Evolutionary conservation across 2,888 invertebrate genomes (phyloP), one percentile per base, ranked within the genome.

Genomic region (Pyrrhia umbra): DNA sequence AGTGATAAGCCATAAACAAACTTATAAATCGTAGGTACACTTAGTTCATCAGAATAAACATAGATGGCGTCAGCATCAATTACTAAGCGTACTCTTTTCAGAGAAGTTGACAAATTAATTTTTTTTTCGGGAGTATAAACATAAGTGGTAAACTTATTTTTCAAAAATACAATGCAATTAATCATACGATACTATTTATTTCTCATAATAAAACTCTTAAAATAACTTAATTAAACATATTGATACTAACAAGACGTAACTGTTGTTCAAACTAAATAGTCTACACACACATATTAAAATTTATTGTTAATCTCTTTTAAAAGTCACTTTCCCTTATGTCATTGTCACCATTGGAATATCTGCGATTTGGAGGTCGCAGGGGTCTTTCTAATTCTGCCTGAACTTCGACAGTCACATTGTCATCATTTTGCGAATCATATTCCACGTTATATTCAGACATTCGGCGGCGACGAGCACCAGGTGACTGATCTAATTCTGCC

Each of bases 251-350:
- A n/a, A 43, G 30, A 71, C 18, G 40, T 16, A 30, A 16, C 42
- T 30, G 34, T 20, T 39, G 37, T 40, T 40, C 9, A 46, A 42
- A 50, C 15, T 21, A 43, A 37, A 2, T 20, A 27, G 18, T n/a
- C n/a, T n/a, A n/a, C n/a, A n/a, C n/a, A n/a, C n/a, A n/a, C n/a
- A n/a, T 51, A 63, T 37, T 40, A 68, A 49, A 46, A n/a, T 25
- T 20, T 13, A 45, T 30, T 16, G n/a, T 47, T 64, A 70, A 77
- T 68, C 59, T 64, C 56, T 54, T 67, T 85, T 85, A 92, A 81
- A 95, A 91, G 75, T 94, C 90, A 83, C 95, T 95, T 81, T 95
- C 95, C 74, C 92, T 88, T 3, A 93, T 93, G 47, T 92, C 90
- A 72, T 91, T 93, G 47, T 92, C 91, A 72, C 91, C 89, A 75